These are phyloP conservation scores for Xestia ashworthii DNA, from an alignment of 2,888 invertebrate genomes.

Conservation along the genomic window DNA sequence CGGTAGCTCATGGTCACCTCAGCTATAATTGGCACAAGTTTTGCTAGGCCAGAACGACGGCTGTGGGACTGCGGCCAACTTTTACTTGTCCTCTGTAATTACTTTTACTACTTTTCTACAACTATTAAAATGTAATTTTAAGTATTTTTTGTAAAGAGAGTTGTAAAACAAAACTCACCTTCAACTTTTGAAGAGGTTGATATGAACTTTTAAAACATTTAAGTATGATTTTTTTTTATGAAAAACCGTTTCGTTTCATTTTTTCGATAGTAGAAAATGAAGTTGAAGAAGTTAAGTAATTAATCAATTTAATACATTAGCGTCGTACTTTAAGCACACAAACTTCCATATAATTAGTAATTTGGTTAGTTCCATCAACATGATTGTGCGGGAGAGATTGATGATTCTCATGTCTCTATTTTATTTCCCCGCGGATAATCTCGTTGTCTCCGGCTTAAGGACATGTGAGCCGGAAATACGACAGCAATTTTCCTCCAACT, in stretches of 20 bases:
- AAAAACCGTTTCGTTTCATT: neutral
- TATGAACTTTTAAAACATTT: conserved; percentile 19
- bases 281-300: neutral
- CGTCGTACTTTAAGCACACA: conserved; percentile 6
- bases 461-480: conserved; percentile 89
- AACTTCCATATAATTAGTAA: conserved; percentile 69
- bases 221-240: conserved; percentile 6
- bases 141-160: conserved; percentile 43
- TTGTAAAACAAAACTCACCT: conserved; percentile 29
- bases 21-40: conserved; percentile 85
- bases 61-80: conserved; percentile 83
- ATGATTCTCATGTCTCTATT: conserved; percentile 87
- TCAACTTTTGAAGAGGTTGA: conserved; percentile 16
- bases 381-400: conserved; percentile 82
- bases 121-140: conserved; percentile 60
- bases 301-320: conserved; percentile 18
- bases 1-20: conserved; percentile 73
- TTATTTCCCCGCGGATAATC: conserved; percentile 89
- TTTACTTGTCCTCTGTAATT: conserved; percentile 86
- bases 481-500: conserved; percentile 89
- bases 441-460: conserved; percentile 89
- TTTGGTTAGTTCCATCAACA: conserved; percentile 73
- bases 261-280: neutral
- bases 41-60: conserved; percentile 79
- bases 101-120: conserved; percentile 84